A percentile compares a stretch with the other conserved stretches of the same genome.
phyloP scores from a whole-genome alignment of 2,888 invertebrate genomes.

The Acholoe squamosa region DNA sequence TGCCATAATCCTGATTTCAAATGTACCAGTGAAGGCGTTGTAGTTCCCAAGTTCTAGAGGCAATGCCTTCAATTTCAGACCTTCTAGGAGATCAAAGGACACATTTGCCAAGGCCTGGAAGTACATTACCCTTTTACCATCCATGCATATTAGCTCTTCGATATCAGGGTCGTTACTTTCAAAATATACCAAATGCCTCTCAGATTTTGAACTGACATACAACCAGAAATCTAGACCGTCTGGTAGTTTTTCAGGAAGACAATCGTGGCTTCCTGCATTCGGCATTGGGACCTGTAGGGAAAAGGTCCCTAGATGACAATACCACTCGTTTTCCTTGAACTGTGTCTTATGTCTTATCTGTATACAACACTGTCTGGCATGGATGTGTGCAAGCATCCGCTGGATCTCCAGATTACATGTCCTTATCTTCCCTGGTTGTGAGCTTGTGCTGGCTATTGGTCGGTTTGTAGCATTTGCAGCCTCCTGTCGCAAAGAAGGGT shows the following conservation, averaged over 20 bases:
- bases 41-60: constrained; percentile 54
- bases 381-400: constrained; percentile 58
- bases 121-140: constrained; percentile 39
- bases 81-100: constrained; percentile 14
- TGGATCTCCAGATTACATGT: not conserved
- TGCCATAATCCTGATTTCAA: constrained; percentile 70
- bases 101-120: constrained; percentile 40
- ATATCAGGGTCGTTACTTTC: constrained; percentile 71
- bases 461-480: not conserved
- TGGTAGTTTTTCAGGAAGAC: constrained; percentile 68
- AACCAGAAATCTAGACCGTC: constrained; percentile 76
- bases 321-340: constrained; percentile 69
- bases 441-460: constrained; percentile 32
- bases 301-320: constrained; percentile 71
- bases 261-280: not conserved
- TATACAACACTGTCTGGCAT: constrained; percentile 73
- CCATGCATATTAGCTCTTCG: constrained; percentile 36
- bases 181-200: constrained; percentile 78
- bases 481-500: constrained; percentile 67
- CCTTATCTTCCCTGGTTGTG: constrained; percentile 57
- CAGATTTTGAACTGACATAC: constrained; percentile 76
- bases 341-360: constrained; percentile 65
- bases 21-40: not conserved
- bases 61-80: constrained; percentile 60
- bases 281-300: constrained; percentile 62